Percentiles rank a stretch among this genome's conserved stretches.
Evolutionary conservation across 2,888 invertebrate species (phyloP).

Genomic region (Chelonus formosanus): DNA sequence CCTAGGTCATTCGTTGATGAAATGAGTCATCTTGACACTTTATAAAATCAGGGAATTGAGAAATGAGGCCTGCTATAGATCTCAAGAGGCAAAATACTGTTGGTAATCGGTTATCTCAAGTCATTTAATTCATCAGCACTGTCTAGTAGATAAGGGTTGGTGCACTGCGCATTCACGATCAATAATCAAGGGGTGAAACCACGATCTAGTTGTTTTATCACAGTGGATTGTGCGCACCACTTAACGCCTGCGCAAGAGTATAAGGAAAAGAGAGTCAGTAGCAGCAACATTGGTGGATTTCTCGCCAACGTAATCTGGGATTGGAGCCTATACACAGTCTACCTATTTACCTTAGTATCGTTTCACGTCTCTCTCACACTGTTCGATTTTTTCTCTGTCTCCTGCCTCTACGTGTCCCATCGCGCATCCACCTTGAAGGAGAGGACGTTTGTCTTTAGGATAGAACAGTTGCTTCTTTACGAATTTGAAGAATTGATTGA

Average conservation of each 20-base stretch:
- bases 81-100: background rate
- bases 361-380: conserved; percentile 33
- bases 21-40: too few species aligned
- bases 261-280: conserved; percentile 13
- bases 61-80: background rate
- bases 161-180: conserved; percentile 34
- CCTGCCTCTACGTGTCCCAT: background rate
- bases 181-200: conserved; percentile 34
- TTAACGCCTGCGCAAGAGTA: conserved; percentile 36
- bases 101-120: background rate
- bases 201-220: background rate
- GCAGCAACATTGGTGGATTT: conserved; percentile 36
- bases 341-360: conserved; percentile 36
- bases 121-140: background rate
- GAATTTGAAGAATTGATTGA: conserved; percentile 15
- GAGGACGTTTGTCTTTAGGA: conserved; percentile 7
- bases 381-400: conserved; percentile 9
- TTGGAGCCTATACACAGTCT: conserved; percentile 20
- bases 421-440: too few species aligned
- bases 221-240: conserved; percentile 13
- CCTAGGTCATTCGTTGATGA: too few species aligned
- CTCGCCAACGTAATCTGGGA: conserved; percentile 34
- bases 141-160: conserved; percentile 21
- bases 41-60: background rate
- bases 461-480: background rate